Conservation (phyloP, 2,888 invertebrate species). For the Eilema depressum region DNA sequence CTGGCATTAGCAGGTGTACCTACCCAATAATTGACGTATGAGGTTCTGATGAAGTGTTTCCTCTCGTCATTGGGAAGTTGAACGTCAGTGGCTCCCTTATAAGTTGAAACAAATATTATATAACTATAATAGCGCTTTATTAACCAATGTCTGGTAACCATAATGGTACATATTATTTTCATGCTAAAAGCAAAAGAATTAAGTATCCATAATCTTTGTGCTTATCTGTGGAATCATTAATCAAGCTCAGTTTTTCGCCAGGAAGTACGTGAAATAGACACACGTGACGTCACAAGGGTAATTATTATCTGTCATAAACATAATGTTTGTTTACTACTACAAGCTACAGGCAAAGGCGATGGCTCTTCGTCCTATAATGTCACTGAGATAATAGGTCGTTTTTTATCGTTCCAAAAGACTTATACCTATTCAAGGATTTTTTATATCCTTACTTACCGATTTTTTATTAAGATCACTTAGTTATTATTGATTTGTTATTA, state of each 20-base stretch:
- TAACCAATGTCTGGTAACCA: no score
- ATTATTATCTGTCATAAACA: conserved; percentile 2
- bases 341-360: conserved; percentile 3
- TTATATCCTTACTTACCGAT: neutral
- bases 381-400: conserved; percentile 12
- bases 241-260: conserved; percentile 11
- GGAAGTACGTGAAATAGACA: conserved; percentile 4
- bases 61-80: no score
- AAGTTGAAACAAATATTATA: no score
- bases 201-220: neutral
- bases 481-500: conserved; percentile 2
- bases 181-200: neutral
- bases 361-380: conserved; percentile 7
- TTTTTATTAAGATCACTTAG: neutral
- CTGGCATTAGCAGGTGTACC: no score
- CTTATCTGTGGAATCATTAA: neutral
- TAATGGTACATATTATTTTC: no score
- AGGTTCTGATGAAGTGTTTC: no score
- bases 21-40: no score
- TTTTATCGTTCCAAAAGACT: neutral
- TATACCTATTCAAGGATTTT: neutral
- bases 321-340: neutral
- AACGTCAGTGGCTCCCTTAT: no score
- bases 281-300: conserved; percentile 5
- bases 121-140: no score